Base-by-base conservation (phyloP, 2,888 invertebrate genomes). In the Catocala sponsa region DNA sequence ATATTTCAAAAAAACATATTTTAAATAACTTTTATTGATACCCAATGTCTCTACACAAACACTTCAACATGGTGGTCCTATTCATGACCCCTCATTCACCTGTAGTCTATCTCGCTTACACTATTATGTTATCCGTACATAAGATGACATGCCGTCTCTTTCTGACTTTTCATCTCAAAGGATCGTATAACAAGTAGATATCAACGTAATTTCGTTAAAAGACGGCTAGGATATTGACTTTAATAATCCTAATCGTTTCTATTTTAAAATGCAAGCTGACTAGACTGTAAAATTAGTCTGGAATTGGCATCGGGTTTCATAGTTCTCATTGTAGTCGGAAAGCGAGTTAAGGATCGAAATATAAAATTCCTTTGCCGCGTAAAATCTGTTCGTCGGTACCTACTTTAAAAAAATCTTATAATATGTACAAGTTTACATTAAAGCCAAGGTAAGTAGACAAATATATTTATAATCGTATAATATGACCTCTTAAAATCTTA, bases 41-140 rank as follows among this genome's bases (percentile, higher is more conserved):
- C 7, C 1, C 11, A 32, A 12, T 6, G 12, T 54, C 54, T 25
- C 49, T 25, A 44, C 7, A 53, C 6, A 35, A 13, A 12, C n/a
- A 13, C n/a, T 10, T 43, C 42, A 56, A 48, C 55, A 65, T 76
- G 80, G 83, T 68, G 69, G 77, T 76, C 79, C 82, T 84, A 86
- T 79, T 75, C 81, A 77, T 90, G 89, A 90, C 91, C 92, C 91
- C 90, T 90, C 92, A 90, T 91, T 91, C 91, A 89, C 84, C 84
- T 83, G 80, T 76, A 57, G 50, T 65, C 85, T 77, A 35, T 90
- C 91, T 84, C 87, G 59, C 82, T 92, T 81, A 63, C 81, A 76
- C 91, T 65, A 67, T 46, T 25, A 49, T 48, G 25, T 53, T 41
- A 63, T 42, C 46, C 15, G 46, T 15, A 62, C 58, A 55, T 63